phyloP scores from a whole-genome alignment of 1,140 invertebrate genomes.

The Latrodectus geometricus region DNA sequence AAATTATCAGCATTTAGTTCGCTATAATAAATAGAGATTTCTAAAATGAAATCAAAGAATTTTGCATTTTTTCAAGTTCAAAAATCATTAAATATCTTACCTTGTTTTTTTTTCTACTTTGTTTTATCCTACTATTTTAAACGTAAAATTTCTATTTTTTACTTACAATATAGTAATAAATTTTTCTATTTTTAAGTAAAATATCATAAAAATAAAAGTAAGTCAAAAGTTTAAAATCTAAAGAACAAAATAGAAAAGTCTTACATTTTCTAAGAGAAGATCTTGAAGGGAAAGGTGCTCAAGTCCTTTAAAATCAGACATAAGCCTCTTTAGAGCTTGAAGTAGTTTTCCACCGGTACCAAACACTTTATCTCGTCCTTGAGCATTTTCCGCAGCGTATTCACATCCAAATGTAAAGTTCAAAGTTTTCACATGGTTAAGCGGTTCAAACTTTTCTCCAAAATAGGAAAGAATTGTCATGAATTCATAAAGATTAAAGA shows the following conservation, averaged over 20 bases:
- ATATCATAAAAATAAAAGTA: too few species aligned
- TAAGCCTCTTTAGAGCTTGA: constrained; percentile 77
- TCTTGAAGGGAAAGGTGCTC: constrained; percentile 79
- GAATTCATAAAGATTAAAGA: constrained; percentile 86
- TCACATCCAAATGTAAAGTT: constrained; percentile 82
- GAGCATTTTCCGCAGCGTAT: constrained; percentile 71
- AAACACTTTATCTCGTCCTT: constrained; percentile 72
- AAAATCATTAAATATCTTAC: too few species aligned
- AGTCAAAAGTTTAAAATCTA: too few species aligned
- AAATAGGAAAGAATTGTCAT: constrained; percentile 84
- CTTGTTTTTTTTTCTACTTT: too few species aligned
- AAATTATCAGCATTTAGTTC: too few species aligned
- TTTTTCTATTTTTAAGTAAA: too few species aligned
- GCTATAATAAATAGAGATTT: too few species aligned
- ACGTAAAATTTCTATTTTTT: too few species aligned
- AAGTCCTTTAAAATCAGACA: constrained; percentile 77
- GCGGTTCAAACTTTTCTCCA: constrained; percentile 71
- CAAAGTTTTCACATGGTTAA: constrained; percentile 67
- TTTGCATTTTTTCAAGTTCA: too few species aligned
- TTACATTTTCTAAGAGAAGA: constrained; percentile 77
- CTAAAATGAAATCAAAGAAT: too few species aligned
- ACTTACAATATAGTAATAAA: too few species aligned
- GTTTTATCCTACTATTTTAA: too few species aligned
- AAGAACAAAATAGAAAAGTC: not conserved
- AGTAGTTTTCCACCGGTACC: constrained; percentile 79